Conservation (phyloP, 2,797 vertebrate genomes). For the Falco columbarius region DNA sequence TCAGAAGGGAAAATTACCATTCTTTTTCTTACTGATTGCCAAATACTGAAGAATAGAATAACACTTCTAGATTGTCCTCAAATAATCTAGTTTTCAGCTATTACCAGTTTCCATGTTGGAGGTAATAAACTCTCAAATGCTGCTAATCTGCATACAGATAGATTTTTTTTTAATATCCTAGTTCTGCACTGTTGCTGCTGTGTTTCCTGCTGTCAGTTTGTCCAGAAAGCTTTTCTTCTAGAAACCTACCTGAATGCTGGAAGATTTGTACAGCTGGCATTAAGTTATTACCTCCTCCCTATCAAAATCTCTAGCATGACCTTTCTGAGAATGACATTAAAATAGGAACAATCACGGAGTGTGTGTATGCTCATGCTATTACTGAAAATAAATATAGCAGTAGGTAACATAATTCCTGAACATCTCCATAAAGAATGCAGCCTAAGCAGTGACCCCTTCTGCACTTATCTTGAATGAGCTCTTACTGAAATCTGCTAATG, state of each 20-base stretch:
- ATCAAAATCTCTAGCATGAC: neutral
- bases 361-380: neutral
- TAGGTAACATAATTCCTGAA: conserved; percentile 28
- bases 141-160: neutral
- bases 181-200: neutral
- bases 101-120: neutral
- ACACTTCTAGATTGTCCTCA: neutral
- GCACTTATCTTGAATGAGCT: conserved; percentile 48
- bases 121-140: neutral
- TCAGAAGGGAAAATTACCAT: neutral
- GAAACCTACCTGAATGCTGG: neutral
- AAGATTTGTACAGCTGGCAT: neutral
- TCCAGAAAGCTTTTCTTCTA: neutral
- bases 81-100: neutral
- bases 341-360: neutral
- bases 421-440: conserved; percentile 22
- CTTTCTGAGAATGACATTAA: conserved; percentile 44
- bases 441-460: conserved; percentile 42
- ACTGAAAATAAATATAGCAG: conserved; percentile 19
- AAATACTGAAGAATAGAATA: neutral
- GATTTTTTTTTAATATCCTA: neutral
- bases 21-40: neutral
- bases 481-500: conserved; percentile 74
- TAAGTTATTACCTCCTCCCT: neutral
- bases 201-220: neutral